Evolutionary conservation across 2,888 invertebrate species (phyloP), one percentile per base, ranked within the genome.

Genomic region (Amphipyra berbera): DNA sequence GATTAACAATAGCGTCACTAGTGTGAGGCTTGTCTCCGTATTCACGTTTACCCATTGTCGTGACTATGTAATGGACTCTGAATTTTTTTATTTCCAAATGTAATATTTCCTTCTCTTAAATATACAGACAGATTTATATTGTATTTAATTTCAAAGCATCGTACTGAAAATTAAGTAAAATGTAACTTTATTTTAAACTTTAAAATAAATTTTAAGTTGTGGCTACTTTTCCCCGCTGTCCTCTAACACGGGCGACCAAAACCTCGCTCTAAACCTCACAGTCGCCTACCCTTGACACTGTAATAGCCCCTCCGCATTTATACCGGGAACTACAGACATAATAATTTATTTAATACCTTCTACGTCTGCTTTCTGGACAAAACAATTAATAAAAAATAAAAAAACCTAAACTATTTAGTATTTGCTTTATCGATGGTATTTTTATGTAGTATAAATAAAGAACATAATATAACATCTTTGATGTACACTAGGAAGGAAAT

Each of bases 201-300:
- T 12, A 46, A 15, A 41, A n/a, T 53, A 27, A 38, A 30, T 33
- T 10, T n/a, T 6, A 35, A 37, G 27, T 12, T 6, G n/a, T 40
- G 13, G 46, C 44, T 38, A 0, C 33, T 49, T 10, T 47, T 55
- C 56, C 74, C 78, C 44, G 12, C 5, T 50, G 13, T 70, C 64
- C 78, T 50, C 69, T 72, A 61, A 68, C 68, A 64, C 54, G 38
- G 67, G 67, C 68, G 67, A 71, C 79, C 73, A 77, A 79, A 83
- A 80, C 78, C 82, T 76, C 65, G 59, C 60, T 79, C 73, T 80
- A 84, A 85, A 77, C 82, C 79, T 77, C 76, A 77, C 81, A 82
- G 85, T 84, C 86, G 70, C 73, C 74, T 82, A 79, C 73, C 76
- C 81, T 78, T 79, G 83, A 81, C 85, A 82, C 64, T 61, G 72